Percentiles rank a stretch among this genome's conserved stretches.
phyloP scores from a whole-genome alignment of 2,113 vertebrate species.

The Menura novaehollandiae region DNA sequence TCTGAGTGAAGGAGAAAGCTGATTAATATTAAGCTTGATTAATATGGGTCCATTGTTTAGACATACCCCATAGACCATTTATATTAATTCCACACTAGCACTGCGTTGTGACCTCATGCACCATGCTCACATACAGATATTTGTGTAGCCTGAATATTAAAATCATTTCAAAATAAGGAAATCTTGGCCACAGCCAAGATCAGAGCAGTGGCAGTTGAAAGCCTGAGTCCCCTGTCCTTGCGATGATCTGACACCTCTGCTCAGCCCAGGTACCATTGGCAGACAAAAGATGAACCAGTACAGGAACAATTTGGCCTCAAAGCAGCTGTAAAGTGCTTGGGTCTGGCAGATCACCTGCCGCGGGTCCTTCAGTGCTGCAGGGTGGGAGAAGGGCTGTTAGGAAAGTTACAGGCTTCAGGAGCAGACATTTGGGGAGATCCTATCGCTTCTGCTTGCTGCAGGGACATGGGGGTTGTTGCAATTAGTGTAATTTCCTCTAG shows the following conservation, averaged over 20 bases:
- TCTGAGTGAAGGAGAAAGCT: not conserved
- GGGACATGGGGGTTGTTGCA: not conserved
- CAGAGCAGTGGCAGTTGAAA: not conserved
- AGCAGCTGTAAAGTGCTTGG: not conserved
- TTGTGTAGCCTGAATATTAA: not conserved
- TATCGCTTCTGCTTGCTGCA: not conserved
- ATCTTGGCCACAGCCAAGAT: not conserved
- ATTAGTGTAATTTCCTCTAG: conserved; percentile 29
- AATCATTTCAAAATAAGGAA: not conserved
- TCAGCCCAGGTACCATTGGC: not conserved
- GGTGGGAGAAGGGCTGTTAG: not conserved
- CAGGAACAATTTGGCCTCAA: not conserved
- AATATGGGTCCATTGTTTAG: conserved; percentile 24
- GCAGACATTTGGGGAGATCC: not conserved
- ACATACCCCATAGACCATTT: not conserved
- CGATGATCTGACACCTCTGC: not conserved
- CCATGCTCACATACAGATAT: not conserved
- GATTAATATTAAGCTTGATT: conserved; percentile 52
- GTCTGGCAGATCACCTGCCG: not conserved
- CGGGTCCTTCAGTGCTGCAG: not conserved
- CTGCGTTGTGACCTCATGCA: not conserved
- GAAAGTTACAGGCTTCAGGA: not conserved
- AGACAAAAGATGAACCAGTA: not conserved
- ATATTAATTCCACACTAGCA: conserved; percentile 11
- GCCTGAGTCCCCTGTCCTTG: not conserved